Percentiles rank a stretch among this genome's conserved stretches.
Evolutionary conservation across 2,113 vertebrate species (phyloP).

Genomic region (Anarrhichthys ocellatus): DNA sequence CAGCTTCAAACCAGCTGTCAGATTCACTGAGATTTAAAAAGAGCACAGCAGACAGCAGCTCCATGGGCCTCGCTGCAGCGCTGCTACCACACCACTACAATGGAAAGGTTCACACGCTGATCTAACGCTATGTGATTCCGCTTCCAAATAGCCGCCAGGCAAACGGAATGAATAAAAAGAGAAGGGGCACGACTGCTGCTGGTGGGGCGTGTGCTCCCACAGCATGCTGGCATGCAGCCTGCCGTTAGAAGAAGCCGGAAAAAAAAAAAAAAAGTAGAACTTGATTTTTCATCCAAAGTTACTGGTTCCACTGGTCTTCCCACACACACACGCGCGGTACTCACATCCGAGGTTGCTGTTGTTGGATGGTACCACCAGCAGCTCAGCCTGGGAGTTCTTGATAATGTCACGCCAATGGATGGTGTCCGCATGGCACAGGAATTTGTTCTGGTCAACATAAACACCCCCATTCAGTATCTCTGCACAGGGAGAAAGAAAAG

Average conservation of each 20-base stretch:
- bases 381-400: slow-evolving; percentile 91
- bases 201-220: neutral
- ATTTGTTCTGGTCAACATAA: slow-evolving; percentile 97
- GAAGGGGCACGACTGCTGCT: slow-evolving; percentile 13
- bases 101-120: slow-evolving; percentile 63
- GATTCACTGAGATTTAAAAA: slow-evolving; percentile 68
- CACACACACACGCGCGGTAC: slow-evolving; percentile 63
- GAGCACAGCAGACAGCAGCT: slow-evolving; percentile 62
- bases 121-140: slow-evolving; percentile 74
- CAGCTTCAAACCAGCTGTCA: slow-evolving; percentile 74
- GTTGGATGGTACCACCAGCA: slow-evolving; percentile 94
- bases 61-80: slow-evolving; percentile 70
- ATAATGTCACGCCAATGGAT: slow-evolving; percentile 98
- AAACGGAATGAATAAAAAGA: slow-evolving; percentile 52
- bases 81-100: slow-evolving; percentile 30
- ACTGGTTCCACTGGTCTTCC: slow-evolving; percentile 2
- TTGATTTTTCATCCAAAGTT: slow-evolving; percentile 16
- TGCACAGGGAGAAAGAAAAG: slow-evolving; percentile 64
- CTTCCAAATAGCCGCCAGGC: slow-evolving; percentile 64
- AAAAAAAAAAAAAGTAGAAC: neutral
- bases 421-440: slow-evolving; percentile 95
- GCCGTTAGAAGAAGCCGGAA: neutral
- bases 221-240: neutral
- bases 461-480: slow-evolving; percentile 97
- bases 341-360: slow-evolving; percentile 95